Conservation (phyloP, 1,140 invertebrate genomes). For the Oncopodura yosiiana region DNA sequence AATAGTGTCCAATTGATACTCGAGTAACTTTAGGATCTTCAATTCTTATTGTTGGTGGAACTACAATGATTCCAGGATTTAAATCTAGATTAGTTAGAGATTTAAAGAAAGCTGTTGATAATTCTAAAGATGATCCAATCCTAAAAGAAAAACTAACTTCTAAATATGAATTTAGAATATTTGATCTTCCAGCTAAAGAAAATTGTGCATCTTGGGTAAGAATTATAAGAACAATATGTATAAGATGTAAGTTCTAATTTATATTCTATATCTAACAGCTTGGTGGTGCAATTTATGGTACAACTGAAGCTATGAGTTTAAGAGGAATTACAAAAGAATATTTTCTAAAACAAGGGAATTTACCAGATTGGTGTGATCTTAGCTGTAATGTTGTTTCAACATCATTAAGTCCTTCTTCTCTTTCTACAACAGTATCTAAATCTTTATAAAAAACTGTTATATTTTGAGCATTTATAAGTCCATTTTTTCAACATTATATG, state of each 20-base stretch:
- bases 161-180: conserved; percentile 24
- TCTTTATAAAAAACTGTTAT: background rate
- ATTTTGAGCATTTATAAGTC: background rate
- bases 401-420: background rate
- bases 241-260: no score
- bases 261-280: no score
- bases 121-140: conserved; percentile 51
- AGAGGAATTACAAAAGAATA: conserved; percentile 63
- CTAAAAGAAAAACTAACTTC: conserved; percentile 64
- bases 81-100: conserved; percentile 62
- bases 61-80: conserved; percentile 68
- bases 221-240: no score
- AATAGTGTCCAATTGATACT: conserved; percentile 65
- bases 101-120: conserved; percentile 57
- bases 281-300: conserved; percentile 68
- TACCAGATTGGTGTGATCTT: conserved; percentile 75
- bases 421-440: background rate
- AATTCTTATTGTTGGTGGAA: conserved; percentile 74
- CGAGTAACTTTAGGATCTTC: conserved; percentile 63
- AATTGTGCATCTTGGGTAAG: conserved; percentile 79
- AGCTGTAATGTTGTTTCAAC: conserved; percentile 45
- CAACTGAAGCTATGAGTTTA: conserved; percentile 63
- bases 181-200: conserved; percentile 58
- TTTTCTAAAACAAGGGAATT: conserved; percentile 55
- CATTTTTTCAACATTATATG: no score